Evolutionary conservation across 1,140 invertebrate genomes (phyloP).

Genomic region (Ladona fulva): DNA sequence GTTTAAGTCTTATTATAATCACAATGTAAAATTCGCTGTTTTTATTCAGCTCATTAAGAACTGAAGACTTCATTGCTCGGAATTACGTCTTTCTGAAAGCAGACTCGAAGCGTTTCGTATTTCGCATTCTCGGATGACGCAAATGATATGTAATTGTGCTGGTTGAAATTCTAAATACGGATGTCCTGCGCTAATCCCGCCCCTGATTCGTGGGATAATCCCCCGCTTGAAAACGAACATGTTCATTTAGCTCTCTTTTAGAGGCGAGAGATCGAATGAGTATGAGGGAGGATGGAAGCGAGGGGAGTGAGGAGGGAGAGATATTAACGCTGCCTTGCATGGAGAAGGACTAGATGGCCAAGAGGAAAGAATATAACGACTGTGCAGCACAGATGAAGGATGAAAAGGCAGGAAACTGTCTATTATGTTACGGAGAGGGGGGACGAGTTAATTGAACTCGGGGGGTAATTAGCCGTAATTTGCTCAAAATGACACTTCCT

Average conservation of each 20-base stretch:
- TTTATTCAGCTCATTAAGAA: too few relatives aligned
- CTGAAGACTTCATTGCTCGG: too few relatives aligned
- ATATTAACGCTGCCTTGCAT: background rate
- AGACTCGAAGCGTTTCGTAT: too few relatives aligned
- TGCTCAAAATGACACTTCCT: conserved; percentile 27
- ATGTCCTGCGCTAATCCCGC: too few relatives aligned
- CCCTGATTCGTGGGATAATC: too few relatives aligned
- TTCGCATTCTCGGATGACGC: too few relatives aligned
- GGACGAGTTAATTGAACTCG: conserved; percentile 25
- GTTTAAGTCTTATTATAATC: too few relatives aligned
- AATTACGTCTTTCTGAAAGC: too few relatives aligned
- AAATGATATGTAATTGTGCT: too few relatives aligned
- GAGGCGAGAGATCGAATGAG: conserved; percentile 20
- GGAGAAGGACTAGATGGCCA: background rate
- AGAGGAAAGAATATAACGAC: conserved; percentile 3
- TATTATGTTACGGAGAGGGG: conserved; percentile 22
- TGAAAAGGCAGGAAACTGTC: conserved; percentile 25
- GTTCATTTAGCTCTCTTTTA: background rate
- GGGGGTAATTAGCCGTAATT: conserved; percentile 26
- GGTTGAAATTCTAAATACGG: too few relatives aligned
- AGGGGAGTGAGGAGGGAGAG: conserved; percentile 21
- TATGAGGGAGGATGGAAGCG: background rate
- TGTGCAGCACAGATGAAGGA: background rate
- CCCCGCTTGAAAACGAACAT: too few relatives aligned
- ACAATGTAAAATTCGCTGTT: too few relatives aligned